Conservation (phyloP, 2,888 invertebrate species). For the Phania funesta region DNA sequence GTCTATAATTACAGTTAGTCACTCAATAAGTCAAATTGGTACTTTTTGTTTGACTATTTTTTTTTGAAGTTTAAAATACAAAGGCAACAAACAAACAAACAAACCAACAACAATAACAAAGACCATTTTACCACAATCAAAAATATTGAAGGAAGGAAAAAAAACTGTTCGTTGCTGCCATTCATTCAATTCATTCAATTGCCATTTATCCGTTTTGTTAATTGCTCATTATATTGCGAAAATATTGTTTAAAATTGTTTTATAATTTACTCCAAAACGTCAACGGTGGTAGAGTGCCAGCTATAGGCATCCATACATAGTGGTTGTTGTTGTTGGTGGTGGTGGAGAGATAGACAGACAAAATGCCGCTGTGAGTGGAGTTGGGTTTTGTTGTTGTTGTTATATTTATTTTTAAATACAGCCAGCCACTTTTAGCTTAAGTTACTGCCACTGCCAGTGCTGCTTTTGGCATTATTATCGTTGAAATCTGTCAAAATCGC, state of each 20-base stretch:
- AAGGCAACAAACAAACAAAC: slow-evolving; percentile 20
- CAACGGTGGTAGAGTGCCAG: slow-evolving; percentile 47
- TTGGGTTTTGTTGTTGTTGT: slow-evolving; percentile 2
- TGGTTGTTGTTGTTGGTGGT: slow-evolving; percentile 37
- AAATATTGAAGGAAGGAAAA: not conserved
- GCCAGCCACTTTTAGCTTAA: slow-evolving; percentile 40
- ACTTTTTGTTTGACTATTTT: slow-evolving; percentile 29
- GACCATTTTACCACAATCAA: slow-evolving; percentile 33
- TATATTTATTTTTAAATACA: slow-evolving; percentile 3
- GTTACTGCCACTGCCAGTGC: slow-evolving; percentile 45
- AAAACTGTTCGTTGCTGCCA: slow-evolving; percentile 39
- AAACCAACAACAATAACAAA: slow-evolving; percentile 31
- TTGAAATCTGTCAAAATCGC: slow-evolving; percentile 71
- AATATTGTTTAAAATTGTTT: slow-evolving; percentile 67
- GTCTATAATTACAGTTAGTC: slow-evolving; percentile 61
- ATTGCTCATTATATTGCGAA: slow-evolving; percentile 68
- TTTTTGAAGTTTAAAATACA: slow-evolving; percentile 20
- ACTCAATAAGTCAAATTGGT: slow-evolving; percentile 65
- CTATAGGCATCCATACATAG: slow-evolving; percentile 32
- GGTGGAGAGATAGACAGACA: slow-evolving; percentile 47
- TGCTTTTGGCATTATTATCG: slow-evolving; percentile 68
- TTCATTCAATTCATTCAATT: slow-evolving; percentile 58
- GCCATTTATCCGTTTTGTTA: slow-evolving; percentile 67
- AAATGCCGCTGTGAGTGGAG: slow-evolving; percentile 53
- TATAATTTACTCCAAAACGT: slow-evolving; percentile 66